These are phyloP conservation scores for Poecilus cupreus DNA, from an alignment of 2,888 invertebrate genomes.

Conservation along the genomic window DNA sequence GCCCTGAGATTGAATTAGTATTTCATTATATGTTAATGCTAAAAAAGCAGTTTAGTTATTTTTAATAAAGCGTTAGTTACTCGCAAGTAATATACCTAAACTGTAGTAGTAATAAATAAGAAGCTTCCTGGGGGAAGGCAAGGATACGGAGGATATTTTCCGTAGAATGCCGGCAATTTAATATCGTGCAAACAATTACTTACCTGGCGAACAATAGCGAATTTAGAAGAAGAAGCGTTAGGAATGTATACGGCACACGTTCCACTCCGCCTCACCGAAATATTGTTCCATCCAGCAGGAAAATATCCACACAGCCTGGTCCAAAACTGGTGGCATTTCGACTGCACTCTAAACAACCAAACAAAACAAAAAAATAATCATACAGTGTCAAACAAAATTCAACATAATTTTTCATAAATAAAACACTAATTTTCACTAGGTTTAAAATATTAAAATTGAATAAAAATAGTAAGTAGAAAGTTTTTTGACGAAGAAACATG, in stretches of 20 bases:
- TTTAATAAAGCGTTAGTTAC: neutral
- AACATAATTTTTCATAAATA: too few species aligned
- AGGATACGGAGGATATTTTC: neutral
- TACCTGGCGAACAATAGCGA: slow-evolving; percentile 48
- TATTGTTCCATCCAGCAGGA: neutral
- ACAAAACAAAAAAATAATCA: too few species aligned
- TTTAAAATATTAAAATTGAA: too few species aligned
- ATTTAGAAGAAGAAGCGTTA: slow-evolving; percentile 31
- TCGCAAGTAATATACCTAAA: neutral
- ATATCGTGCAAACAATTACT: slow-evolving; percentile 47
- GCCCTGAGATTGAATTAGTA: too few species aligned
- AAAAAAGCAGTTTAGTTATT: neutral
- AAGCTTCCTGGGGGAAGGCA: neutral
- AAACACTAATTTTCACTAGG: too few species aligned
- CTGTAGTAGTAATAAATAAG: slow-evolving; percentile 9
- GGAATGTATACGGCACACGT: slow-evolving; percentile 36
- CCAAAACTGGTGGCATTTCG: too few species aligned
- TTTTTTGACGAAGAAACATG: too few species aligned
- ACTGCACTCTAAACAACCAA: too few species aligned
- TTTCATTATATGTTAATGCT: too few species aligned
- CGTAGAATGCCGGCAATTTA: slow-evolving; percentile 52
- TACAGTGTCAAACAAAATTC: too few species aligned
- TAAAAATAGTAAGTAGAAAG: too few species aligned
- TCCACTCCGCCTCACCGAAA: neutral
- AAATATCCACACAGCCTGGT: too few species aligned